phyloP scores from a whole-genome alignment of 2,797 vertebrate species.

The Gila robusta region DNA sequence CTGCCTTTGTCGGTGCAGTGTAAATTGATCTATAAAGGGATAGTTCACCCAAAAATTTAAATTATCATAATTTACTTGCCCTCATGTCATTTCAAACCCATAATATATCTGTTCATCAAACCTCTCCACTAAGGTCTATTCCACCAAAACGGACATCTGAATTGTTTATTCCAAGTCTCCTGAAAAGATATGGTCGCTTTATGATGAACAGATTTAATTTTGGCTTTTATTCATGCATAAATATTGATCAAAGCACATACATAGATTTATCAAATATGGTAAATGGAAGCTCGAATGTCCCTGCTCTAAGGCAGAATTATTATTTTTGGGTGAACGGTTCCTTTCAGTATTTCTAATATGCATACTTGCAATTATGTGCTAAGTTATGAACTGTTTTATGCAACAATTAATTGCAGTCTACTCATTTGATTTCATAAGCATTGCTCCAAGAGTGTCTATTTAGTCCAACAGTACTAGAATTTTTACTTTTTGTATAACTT shows the following conservation, averaged over 20 bases:
- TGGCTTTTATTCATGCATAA: not conserved
- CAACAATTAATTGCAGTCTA: not conserved
- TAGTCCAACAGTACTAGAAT: not conserved
- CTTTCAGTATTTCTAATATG: not conserved
- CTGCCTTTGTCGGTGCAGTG: not conserved
- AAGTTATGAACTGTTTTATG: not conserved
- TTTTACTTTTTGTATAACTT: not conserved
- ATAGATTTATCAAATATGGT: not conserved
- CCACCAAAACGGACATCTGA: not conserved
- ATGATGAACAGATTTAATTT: slow-evolving; percentile 7
- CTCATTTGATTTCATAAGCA: not conserved
- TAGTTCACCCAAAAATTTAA: not conserved
- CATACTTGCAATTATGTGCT: not conserved
- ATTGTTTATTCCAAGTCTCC: not conserved
- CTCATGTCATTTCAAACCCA: not conserved
- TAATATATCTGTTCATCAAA: not conserved
- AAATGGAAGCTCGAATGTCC: not conserved
- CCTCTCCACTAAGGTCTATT: not conserved
- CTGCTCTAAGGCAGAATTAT: not conserved
- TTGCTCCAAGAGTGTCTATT: not conserved
- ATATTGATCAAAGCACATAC: not conserved
- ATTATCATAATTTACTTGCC: not conserved
- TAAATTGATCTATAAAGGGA: not conserved
- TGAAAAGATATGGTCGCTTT: not conserved
- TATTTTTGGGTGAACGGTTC: not conserved